Evolutionary conservation across 2,888 invertebrate genomes (phyloP).

Genomic region (Coremacera marginata): DNA sequence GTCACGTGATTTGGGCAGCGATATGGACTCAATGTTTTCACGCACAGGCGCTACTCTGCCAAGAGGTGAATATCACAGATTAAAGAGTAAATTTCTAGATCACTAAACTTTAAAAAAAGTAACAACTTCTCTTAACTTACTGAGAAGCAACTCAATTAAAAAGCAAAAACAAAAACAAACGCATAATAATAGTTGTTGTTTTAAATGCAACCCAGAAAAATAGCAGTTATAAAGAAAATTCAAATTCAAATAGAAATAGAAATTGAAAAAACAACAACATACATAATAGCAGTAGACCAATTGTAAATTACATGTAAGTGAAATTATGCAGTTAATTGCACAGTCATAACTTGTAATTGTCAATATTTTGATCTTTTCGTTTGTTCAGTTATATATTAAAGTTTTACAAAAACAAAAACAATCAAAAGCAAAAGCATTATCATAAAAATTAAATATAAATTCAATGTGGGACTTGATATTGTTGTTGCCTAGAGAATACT

Average conservation of each 20-base stretch:
- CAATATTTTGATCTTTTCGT: too few species aligned
- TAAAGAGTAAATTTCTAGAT: slow-evolving; percentile 70
- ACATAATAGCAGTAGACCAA: too few species aligned
- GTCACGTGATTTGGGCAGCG: slow-evolving; percentile 78
- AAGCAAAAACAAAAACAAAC: slow-evolving; percentile 24
- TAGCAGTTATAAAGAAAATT: slow-evolving; percentile 15
- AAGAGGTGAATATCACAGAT: slow-evolving; percentile 76
- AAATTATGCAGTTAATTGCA: too few species aligned
- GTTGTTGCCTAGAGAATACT: too few species aligned
- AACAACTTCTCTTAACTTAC: slow-evolving; percentile 3
- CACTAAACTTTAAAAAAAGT: slow-evolving; percentile 52
- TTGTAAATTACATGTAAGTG: too few species aligned
- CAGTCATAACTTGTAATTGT: too few species aligned
- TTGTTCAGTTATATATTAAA: too few species aligned
- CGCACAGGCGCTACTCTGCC: slow-evolving; percentile 74
- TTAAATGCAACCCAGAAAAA: slow-evolving; percentile 30
- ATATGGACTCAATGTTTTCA: slow-evolving; percentile 81
- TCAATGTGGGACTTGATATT: background rate
- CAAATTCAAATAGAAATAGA: slow-evolving; percentile 35
- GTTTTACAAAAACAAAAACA: too few species aligned
- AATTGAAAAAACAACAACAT: background rate
- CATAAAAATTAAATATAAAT: background rate
- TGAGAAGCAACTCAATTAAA: background rate
- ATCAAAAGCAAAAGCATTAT: background rate
- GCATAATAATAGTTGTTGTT: background rate